Base-by-base conservation (phyloP, 2,113 vertebrate species). In the Ammodramus savannarum region DNA sequence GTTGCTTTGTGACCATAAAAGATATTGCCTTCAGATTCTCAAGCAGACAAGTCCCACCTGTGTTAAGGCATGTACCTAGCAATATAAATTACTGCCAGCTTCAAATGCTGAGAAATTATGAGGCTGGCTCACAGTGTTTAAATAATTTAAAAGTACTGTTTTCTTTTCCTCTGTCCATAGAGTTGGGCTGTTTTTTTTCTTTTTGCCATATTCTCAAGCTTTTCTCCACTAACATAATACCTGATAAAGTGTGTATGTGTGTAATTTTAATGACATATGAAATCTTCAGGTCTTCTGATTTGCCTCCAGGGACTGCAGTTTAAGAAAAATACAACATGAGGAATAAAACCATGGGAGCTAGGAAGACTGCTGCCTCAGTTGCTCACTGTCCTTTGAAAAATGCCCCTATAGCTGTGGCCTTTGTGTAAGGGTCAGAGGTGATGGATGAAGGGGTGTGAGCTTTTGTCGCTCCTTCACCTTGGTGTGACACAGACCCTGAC, bases 141-240 rank as follows among this genome's bases (percentile, higher is more conserved):
- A 87, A 87, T 91, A 69, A 92, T 57, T 78, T 6, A 54, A 55
- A 83, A 68, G 32, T 34, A 38, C 36, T 54, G 82, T 38, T 82
- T 81, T 39, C 7, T 54, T 96, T 95, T 85, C 36, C 67, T 95
- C 94, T 95, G 66, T 85, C 71, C 66, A 59, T 34, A 44, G 65
- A 18, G 10, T 13, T 51, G 26, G 16, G 13, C 18, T 38, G 16
- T 10, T 68, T 58, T 54, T 29, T 43, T 12, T 7, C 41, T 66
- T 63, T 58, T 67, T 65, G 6, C 14, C 1, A 0, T 69, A 14
- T 27, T 95, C 66, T 94, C 67, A 76, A 85, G 38, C 10, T 95
- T 85, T 79, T 34, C 62, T 85, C 46, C 68, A 41, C 62, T 76
- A 55, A 69, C 11, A 20, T 39, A 91, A 76, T 41, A 76, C 55